phyloP scores from a whole-genome alignment of 2,888 invertebrate genomes.

The Dicyrtoma fusca region DNA sequence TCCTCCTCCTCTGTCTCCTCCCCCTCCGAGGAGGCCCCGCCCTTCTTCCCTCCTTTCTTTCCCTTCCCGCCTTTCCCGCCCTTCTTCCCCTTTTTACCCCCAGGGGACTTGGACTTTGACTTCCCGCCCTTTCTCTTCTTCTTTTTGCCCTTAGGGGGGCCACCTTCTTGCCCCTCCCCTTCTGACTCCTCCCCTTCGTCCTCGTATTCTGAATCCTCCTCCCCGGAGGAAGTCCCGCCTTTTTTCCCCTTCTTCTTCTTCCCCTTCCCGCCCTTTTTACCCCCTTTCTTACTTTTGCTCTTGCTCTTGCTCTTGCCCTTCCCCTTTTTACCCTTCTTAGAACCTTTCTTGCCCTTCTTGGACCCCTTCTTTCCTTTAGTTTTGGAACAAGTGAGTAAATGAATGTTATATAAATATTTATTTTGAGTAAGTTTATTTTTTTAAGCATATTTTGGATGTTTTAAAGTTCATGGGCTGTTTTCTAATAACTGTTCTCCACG shows the following conservation, averaged over 20 bases:
- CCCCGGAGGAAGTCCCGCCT: background rate
- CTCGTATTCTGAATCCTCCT: background rate
- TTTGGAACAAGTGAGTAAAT: background rate
- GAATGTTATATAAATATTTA: background rate
- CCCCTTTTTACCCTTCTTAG: background rate
- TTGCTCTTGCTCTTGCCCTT: conserved; percentile 1
- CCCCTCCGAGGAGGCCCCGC: background rate
- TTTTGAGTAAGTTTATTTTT: too few species aligned
- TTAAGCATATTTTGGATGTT: too few species aligned
- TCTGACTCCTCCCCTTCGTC: background rate
- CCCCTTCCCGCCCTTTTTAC: conserved; percentile 16
- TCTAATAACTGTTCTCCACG: too few species aligned
- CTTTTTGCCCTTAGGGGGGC: background rate
- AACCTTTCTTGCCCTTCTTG: background rate
- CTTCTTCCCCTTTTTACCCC: background rate
- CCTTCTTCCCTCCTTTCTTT: background rate
- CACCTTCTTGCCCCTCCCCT: background rate
- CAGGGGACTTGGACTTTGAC: background rate
- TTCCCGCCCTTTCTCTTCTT: conserved; percentile 6
- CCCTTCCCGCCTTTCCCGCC: background rate
- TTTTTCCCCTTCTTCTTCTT: conserved; percentile 19
- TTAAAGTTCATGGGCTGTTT: too few species aligned
- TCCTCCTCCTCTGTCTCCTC: background rate
- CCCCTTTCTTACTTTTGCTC: conserved; percentile 7
- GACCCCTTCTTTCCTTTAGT: background rate